A percentile compares a stretch with the other conserved stretches of the same genome.
phyloP scores from a whole-genome alignment of 2,113 vertebrate genomes.

The Sturnus vulgaris region DNA sequence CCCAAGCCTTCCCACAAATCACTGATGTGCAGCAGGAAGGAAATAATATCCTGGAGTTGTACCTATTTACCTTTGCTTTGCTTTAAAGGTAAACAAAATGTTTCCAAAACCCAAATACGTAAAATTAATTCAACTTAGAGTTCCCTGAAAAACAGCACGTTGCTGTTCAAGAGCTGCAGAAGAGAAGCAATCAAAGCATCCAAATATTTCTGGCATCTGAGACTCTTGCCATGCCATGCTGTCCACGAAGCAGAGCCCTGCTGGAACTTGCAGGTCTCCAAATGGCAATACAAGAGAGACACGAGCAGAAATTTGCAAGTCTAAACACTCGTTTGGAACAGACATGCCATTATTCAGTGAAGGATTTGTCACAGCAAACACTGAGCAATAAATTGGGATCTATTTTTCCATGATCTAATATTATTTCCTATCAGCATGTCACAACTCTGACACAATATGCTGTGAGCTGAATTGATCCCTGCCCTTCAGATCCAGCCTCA shows the following conservation, averaged over 20 bases:
- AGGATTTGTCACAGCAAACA: neutral
- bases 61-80: neutral
- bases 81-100: neutral
- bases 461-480: neutral
- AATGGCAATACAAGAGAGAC: neutral
- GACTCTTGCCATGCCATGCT: neutral
- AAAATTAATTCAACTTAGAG: neutral
- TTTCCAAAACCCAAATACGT: neutral
- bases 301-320: slow-evolving; percentile 19
- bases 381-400: neutral
- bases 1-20: neutral
- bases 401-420: neutral
- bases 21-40: neutral
- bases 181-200: neutral
- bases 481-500: neutral
- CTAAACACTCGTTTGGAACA: slow-evolving; percentile 1
- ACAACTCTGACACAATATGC: neutral
- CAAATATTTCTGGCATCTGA: neutral
- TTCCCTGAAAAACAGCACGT: neutral
- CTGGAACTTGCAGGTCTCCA: slow-evolving; percentile 28
- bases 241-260: neutral
- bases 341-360: neutral
- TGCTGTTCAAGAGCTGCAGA: neutral
- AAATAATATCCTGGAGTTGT: neutral
- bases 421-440: neutral